A percentile compares a stretch with the other conserved stretches of the same genome.
Evolutionary conservation across 2,888 invertebrate genomes (phyloP).

Genomic region (Microchrysa polita): DNA sequence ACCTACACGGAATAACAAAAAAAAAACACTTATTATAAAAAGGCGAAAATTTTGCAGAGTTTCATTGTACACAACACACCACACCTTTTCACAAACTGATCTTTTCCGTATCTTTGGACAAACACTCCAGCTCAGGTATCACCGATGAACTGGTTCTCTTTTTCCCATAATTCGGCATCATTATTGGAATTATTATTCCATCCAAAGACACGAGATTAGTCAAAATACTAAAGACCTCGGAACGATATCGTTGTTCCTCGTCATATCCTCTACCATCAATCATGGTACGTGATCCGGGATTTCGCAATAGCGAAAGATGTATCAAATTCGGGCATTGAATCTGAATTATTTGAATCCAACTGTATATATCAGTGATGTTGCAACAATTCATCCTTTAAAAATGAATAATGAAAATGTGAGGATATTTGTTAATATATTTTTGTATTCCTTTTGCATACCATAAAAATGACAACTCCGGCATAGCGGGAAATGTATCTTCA

Average conservation of each 20-base stretch:
- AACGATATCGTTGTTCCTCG: conserved; percentile 17
- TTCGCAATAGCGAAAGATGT: conserved; percentile 34
- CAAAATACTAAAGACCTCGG: background rate
- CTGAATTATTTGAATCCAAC: conserved; percentile 3
- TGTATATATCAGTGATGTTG: conserved; percentile 13
- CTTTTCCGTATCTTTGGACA: too few relatives aligned
- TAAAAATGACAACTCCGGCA: conserved; percentile 15
- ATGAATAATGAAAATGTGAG: too few relatives aligned
- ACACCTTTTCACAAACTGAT: too few relatives aligned
- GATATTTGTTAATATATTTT: too few relatives aligned
- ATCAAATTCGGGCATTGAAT: conserved; percentile 18
- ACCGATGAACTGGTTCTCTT: too few relatives aligned
- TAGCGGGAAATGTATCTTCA: background rate
- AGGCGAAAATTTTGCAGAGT: too few relatives aligned
- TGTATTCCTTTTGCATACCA: too few relatives aligned
- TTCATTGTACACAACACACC: too few relatives aligned
- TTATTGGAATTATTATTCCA: background rate
- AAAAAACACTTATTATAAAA: too few relatives aligned
- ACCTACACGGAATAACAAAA: too few relatives aligned
- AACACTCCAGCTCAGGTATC: too few relatives aligned
- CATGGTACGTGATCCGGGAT: background rate
- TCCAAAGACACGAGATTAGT: conserved; percentile 23
- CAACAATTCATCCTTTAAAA: conserved; percentile 27
- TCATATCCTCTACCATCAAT: conserved; percentile 7
- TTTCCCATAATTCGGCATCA: too few relatives aligned